Percentiles rank a stretch among this genome's conserved stretches.
phyloP scores from a whole-genome alignment of 2,888 invertebrate genomes.

The Parnassius apollo region DNA sequence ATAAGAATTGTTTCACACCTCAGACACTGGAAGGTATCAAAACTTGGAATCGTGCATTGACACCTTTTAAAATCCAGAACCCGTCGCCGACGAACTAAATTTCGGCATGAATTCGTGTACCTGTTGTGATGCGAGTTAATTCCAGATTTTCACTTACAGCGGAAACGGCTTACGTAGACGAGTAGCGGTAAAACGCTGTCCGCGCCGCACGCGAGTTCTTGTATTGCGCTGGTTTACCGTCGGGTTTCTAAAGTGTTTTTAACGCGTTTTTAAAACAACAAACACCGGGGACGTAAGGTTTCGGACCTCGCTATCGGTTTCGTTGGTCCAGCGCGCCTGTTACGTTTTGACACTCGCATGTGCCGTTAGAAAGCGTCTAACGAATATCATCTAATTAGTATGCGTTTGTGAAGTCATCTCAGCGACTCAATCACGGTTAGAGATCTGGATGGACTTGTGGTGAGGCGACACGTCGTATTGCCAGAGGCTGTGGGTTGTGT shows the following conservation, averaged over 20 bases:
- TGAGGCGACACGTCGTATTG: conserved; percentile 33
- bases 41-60: conserved; percentile 51
- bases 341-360: conserved; percentile 46
- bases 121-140: conserved; percentile 67
- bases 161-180: conserved; percentile 78
- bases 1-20: conserved; percentile 29
- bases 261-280: conserved; percentile 48
- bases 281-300: conserved; percentile 46
- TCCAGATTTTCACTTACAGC: conserved; percentile 76
- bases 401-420: conserved; percentile 37
- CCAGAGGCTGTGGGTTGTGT: conserved; percentile 38
- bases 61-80: conserved; percentile 41
- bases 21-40: conserved; percentile 37
- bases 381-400: conserved; percentile 30
- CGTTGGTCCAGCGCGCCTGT: conserved; percentile 38
- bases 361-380: conserved; percentile 58
- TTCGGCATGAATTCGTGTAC: conserved; percentile 51
- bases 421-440: conserved; percentile 23
- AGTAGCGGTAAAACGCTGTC: conserved; percentile 76
- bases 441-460: conserved; percentile 41
- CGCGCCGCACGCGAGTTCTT: conserved; percentile 71
- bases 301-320: conserved; percentile 43
- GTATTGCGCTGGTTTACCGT: conserved; percentile 69
- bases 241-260: conserved; percentile 73
- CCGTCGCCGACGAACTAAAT: conserved; percentile 39